These are phyloP conservation scores for Pempheris klunzingeri DNA, from an alignment of 2,797 vertebrate species.

Conservation along the genomic window DNA sequence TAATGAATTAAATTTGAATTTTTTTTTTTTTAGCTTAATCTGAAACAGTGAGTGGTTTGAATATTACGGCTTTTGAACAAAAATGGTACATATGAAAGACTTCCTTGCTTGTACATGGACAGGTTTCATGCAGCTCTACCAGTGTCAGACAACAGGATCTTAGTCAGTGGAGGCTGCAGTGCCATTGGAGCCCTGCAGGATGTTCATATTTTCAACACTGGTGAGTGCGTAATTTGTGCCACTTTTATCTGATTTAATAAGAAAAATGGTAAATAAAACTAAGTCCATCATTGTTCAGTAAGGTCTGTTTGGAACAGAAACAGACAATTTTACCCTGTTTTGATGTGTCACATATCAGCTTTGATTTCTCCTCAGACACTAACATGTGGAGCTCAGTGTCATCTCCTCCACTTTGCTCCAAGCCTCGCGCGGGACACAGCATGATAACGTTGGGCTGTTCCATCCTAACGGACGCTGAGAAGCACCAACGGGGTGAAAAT, in stretches of 20 bases:
- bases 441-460: slow-evolving; percentile 80
- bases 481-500: slow-evolving; percentile 55
- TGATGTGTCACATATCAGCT: not conserved
- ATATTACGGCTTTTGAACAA: not conserved
- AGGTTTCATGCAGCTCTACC: slow-evolving; percentile 92
- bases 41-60: not conserved
- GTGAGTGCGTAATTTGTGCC: slow-evolving; percentile 71
- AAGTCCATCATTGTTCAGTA: not conserved
- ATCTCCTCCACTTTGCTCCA: slow-evolving; percentile 80
- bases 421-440: slow-evolving; percentile 90
- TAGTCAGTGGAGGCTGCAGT: slow-evolving; percentile 92
- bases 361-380: slow-evolving; percentile 81
- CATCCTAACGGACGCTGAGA: slow-evolving; percentile 57
- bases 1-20: no score
- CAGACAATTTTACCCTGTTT: not conserved
- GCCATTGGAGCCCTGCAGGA: slow-evolving; percentile 88
- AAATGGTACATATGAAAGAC: not conserved
- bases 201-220: slow-evolving; percentile 86
- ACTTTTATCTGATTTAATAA: not conserved
- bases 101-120: not conserved
- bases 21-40: slow-evolving; percentile 13
- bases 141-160: slow-evolving; percentile 86
- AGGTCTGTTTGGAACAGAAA: not conserved
- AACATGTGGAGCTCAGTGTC: slow-evolving; percentile 86
- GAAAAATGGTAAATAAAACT: not conserved